A percentile compares a stretch with the other conserved stretches of the same genome.
These are phyloP conservation scores for Orchesella flavescens DNA, from an alignment of 2,888 invertebrate species.

Conservation along the genomic window DNA sequence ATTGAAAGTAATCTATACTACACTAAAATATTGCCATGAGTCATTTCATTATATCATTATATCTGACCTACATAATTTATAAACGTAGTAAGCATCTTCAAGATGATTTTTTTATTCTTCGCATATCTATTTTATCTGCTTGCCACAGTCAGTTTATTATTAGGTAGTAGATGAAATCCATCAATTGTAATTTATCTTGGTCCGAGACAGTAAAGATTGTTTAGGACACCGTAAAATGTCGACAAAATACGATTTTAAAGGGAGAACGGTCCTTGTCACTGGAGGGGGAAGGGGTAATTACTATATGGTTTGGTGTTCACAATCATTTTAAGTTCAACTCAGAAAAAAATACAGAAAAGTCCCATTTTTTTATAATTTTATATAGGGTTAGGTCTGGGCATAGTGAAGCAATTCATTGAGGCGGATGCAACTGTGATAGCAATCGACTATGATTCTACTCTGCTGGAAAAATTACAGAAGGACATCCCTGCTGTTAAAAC, in stretches of 20 bases:
- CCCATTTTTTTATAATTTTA: conserved; percentile 12
- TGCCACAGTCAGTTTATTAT: too few relatives aligned
- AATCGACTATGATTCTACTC: conserved; percentile 23
- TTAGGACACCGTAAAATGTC: too few relatives aligned
- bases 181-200: too few relatives aligned
- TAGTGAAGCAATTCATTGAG: conserved; percentile 36
- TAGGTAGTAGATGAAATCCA: too few relatives aligned
- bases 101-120: too few relatives aligned
- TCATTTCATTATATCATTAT: too few relatives aligned
- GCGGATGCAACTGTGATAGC: conserved; percentile 19
- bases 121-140: too few relatives aligned
- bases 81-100: too few relatives aligned
- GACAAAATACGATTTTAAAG: conserved; percentile 31
- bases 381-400: conserved; percentile 31
- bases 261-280: conserved; percentile 46
- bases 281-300: conserved; percentile 55
- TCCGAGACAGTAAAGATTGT: too few relatives aligned
- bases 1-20: too few relatives aligned
- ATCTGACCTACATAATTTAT: too few relatives aligned
- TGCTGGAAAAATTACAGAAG: conserved; percentile 16
- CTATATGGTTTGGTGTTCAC: not conserved
- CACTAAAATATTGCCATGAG: too few relatives aligned
- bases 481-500: conserved; percentile 23
- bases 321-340: not conserved
- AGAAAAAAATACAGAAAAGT: not conserved